Conservation (phyloP, 2,888 invertebrate genomes). For the Pheosia gnoma region DNA sequence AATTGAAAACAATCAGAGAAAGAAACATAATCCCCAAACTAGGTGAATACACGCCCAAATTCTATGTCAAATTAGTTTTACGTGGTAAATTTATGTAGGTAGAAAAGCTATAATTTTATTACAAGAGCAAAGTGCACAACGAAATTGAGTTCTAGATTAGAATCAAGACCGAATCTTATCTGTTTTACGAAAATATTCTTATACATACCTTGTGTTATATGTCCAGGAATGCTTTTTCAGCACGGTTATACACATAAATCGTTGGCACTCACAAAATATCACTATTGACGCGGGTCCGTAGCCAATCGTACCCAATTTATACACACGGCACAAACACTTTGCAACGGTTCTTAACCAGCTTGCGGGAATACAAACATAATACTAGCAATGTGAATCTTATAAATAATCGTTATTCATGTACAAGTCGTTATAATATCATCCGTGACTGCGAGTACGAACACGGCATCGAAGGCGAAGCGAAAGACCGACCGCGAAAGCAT, state of each 20-base stretch:
- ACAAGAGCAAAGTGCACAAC: conserved; percentile 37
- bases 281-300: conserved; percentile 59
- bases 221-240: conserved; percentile 59
- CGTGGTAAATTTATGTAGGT: neutral
- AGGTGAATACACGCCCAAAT: neutral
- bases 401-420: conserved; percentile 70
- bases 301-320: conserved; percentile 58
- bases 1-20: conserved; percentile 41
- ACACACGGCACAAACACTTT: conserved; percentile 65
- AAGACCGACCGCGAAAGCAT: conserved; percentile 69
- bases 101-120: neutral
- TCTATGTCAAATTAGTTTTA: neutral
- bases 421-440: conserved; percentile 67
- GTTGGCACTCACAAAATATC: conserved; percentile 70
- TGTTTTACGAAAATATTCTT: conserved; percentile 27
- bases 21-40: neutral
- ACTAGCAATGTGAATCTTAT: conserved; percentile 53
- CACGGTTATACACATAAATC: conserved; percentile 69
- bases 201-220: conserved; percentile 57
- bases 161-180: conserved; percentile 31
- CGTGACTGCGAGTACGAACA: conserved; percentile 78
- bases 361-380: conserved; percentile 62
- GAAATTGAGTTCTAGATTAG: conserved; percentile 15
- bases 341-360: conserved; percentile 51
- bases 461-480: conserved; percentile 77